Conservation (phyloP, 35 echinoderm and acorn worm species). For the Lytechinus pictus region DNA sequence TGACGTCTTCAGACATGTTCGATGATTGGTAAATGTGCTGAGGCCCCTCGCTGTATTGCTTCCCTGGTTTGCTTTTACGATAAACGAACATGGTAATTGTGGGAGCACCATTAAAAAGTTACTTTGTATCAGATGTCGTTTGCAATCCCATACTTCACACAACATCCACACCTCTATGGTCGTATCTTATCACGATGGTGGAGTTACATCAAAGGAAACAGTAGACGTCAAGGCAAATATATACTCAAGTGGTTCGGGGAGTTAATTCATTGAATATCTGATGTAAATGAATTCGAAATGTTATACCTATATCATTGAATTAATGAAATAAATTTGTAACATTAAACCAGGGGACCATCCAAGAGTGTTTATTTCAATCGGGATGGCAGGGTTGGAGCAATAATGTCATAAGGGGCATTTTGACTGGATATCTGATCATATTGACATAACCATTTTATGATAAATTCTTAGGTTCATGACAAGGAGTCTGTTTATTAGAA, state of each 20-base stretch:
- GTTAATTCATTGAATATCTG: neutral
- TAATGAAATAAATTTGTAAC: too few relatives aligned
- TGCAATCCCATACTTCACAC: neutral
- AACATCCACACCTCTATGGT: neutral
- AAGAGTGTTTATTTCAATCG: too few relatives aligned
- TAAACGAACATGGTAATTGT: neutral
- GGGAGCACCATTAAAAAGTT: neutral
- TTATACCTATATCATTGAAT: too few relatives aligned
- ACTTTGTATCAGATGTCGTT: neutral
- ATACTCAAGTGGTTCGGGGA: neutral
- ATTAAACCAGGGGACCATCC: too few relatives aligned
- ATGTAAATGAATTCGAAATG: neutral
- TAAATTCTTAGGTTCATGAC: too few relatives aligned
- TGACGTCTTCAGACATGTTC: neutral
- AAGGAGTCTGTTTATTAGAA: too few relatives aligned
- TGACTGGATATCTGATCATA: too few relatives aligned
- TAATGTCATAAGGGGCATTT: too few relatives aligned
- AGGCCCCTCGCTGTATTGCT: neutral
- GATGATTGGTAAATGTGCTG: neutral
- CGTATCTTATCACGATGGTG: neutral
- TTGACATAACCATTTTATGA: too few relatives aligned
- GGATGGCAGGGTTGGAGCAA: too few relatives aligned
- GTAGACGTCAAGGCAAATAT: neutral
- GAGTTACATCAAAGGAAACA: neutral
- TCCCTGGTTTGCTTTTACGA: neutral